Base-by-base conservation (phyloP, 2,113 vertebrate species). In the Miniopterus natalensis region DNA sequence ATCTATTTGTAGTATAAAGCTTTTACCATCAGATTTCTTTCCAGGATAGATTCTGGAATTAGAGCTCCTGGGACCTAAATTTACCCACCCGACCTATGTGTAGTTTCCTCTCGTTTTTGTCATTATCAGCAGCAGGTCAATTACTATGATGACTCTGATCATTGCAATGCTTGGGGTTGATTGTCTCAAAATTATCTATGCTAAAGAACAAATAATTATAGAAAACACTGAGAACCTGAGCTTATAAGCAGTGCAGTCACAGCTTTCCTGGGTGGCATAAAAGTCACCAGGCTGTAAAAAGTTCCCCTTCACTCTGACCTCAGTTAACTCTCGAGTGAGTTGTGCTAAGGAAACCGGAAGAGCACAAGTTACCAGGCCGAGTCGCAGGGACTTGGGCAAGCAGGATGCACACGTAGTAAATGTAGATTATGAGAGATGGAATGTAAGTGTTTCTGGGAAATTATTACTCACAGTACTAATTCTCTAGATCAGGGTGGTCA, bases 51-150 rank as follows among this genome's bases (percentile, higher is more conserved):
- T 45, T 79, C 88, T 90, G 84, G 87, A 97, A 92, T 90, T 84
- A 94, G 93, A 92, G 88, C 79, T 95, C 68, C 57, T 84, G 89
- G 74, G 90, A 94, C 73, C 84, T 71, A 42, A 93, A 86, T 89
- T 94, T 85, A 83, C 36, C 51, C 55, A 59, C 89, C 88, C 96
- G 53, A 3, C 36, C 27, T 25, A 77, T 93, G 92, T 92, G 81
- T 92, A 97, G 94, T 97, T 98, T 94, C 83, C 93, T 97, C 98
- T 98, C 95, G 98, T 94, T 97, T 95, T 93, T 90, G 53, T 89
- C 95, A 90, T 65, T 96, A 98, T 97, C 97, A 98, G 97, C 97
- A 98, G 97, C 87, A 92, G 98, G 97, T 97, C 98, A 98, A 96
- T 97, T 97, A 90, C 85, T 27, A 36, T 96, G 93, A 36, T 96